Base-by-base conservation (phyloP, 2,888 invertebrate genomes). In the Saturnia pavonia region DNA sequence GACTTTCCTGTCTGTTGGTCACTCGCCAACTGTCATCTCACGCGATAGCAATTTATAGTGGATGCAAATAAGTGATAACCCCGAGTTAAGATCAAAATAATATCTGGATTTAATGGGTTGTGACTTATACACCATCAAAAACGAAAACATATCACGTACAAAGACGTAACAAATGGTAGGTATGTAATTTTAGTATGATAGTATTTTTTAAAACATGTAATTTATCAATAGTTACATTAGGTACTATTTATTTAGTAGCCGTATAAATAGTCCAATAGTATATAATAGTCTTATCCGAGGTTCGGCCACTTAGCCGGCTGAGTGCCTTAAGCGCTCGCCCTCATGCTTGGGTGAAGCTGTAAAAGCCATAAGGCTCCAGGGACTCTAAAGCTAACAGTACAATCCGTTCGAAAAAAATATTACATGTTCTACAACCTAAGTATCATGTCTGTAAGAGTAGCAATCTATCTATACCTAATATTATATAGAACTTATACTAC, bases 1-100 rank as follows among this genome's bases (percentile, higher is more conserved):
- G 75, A 77, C 78, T 78, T 74, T 73, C 80, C 84, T 89, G 89
- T 54, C 90, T 90, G 80, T 89, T 87, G 75, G 85, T 76, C 77
- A 71, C 74, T 71, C 75, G 71, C 72, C 76, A 75, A 88, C 88
- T 88, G 79, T 43, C 72, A 74, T 68, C 71, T 69, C 66, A 70
- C 27, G 72, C 73, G 60, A 73, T 68, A 63, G 45, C 66, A 67
- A 74, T 71, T 63, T 69, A 67, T 72, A 66, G 69, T 34, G 69
- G 69, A 72, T 75, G 73, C 75, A 80, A 54, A 71, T 72, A 77
- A 83, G 7, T 72, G 88, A 88, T 88, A 88, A 88, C 88, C 87
- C 92, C 89, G 57, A 89, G 89, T 77, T 65, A 72, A 54, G 22
- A 70, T 71, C 67, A 70, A 74, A 72, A 71, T 66, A 73, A 73